phyloP scores from a whole-genome alignment of 2,888 invertebrate species.

The Orthosia gothica region DNA sequence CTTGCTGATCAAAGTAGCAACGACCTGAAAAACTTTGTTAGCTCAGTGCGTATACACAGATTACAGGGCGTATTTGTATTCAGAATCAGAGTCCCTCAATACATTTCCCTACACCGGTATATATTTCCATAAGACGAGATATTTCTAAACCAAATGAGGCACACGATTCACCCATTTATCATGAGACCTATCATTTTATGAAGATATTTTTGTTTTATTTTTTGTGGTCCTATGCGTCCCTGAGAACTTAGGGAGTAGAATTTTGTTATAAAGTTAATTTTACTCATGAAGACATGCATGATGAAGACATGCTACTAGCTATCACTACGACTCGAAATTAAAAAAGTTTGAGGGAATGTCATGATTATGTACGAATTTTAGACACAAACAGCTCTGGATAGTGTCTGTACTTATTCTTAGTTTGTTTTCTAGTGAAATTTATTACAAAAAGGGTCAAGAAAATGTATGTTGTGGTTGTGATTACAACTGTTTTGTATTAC shows the following conservation, averaged over 20 bases:
- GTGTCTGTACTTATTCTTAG: neutral
- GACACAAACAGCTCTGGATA: constrained; percentile 11
- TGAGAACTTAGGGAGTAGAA: constrained; percentile 29
- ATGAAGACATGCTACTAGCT: neutral
- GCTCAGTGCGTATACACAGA: neutral
- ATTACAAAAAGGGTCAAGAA: neutral
- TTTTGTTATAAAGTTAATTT: constrained; percentile 36
- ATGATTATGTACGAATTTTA: constrained; percentile 13
- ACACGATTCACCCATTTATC: constrained; percentile 51
- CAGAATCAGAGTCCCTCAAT: constrained; percentile 24
- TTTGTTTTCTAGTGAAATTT: neutral
- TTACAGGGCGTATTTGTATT: neutral
- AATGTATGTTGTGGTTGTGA: neutral
- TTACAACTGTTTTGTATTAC: neutral
- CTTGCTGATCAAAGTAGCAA: too few relatives aligned
- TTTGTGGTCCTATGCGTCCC: constrained; percentile 13
- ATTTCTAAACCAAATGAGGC: constrained; percentile 44
- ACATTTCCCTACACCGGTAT: constrained; percentile 25
- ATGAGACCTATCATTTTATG: constrained; percentile 36
- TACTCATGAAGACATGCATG: neutral
- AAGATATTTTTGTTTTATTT: constrained; percentile 41
- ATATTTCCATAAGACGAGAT: constrained; percentile 27
- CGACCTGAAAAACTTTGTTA: neutral
- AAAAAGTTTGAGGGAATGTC: constrained; percentile 36
- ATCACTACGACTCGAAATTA: constrained; percentile 25